Conservation (phyloP, 2,888 invertebrate genomes). For the Drosophila affinis region DNA sequence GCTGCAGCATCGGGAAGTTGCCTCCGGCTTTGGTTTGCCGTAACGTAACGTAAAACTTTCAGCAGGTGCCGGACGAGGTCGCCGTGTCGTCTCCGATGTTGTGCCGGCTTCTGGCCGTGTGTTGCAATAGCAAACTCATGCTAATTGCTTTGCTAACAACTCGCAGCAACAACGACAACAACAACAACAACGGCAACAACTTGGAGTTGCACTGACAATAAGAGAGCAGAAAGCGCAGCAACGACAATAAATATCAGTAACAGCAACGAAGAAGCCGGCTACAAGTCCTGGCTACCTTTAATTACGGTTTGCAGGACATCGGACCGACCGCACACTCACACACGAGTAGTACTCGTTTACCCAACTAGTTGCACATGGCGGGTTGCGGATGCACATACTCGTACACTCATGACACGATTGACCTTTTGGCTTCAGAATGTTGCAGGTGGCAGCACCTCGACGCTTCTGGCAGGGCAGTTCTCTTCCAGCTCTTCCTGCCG, state of each 20-base stretch:
- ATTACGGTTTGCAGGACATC: constrained; percentile 62
- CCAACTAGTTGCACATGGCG: constrained; percentile 45
- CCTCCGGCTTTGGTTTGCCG: constrained; percentile 7
- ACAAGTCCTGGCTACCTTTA: constrained; percentile 60
- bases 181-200: constrained; percentile 46
- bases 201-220: constrained; percentile 57
- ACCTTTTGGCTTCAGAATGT: constrained; percentile 62
- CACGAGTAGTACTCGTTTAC: constrained; percentile 10
- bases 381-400: constrained; percentile 48
- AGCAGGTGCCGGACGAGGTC: constrained; percentile 49
- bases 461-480: constrained; percentile 15
- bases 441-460: constrained; percentile 39
- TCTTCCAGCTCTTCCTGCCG: neutral
- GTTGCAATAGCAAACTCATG: constrained; percentile 71
- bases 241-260: constrained; percentile 69
- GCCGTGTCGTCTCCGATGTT: constrained; percentile 34
- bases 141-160: constrained; percentile 80
- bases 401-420: constrained; percentile 55
- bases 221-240: constrained; percentile 46
- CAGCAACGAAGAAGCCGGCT: constrained; percentile 38
- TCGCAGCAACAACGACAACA: constrained; percentile 51
- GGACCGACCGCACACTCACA: constrained; percentile 49
- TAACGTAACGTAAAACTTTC: constrained; percentile 52
- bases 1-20: constrained; percentile 5
- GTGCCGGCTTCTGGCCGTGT: constrained; percentile 40